Base-by-base conservation (phyloP, 2,797 vertebrate genomes). In the Anguilla megastoma region DNA sequence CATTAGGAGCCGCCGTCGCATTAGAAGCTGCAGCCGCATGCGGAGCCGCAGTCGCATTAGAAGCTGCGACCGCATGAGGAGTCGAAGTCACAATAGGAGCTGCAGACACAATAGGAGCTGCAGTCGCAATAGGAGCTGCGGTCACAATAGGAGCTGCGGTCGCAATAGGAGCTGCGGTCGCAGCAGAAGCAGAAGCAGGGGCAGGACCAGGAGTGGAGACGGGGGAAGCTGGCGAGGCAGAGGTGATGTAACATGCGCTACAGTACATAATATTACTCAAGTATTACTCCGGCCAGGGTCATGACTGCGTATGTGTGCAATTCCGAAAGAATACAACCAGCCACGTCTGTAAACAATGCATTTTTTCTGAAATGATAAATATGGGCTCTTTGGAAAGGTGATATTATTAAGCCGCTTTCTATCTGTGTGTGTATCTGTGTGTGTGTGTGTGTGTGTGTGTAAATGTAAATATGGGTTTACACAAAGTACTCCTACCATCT, bases 201-300 rank as follows among this genome's bases (percentile, higher is more conserved):
- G 98, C 88, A 86, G 97, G 90, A 98, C 98, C 90, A 96, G 97
- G 82, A 98, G 98, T 84, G 92, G 98, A 92, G 98, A 97, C 91
- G 96, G 97, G 86, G 98, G 84, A 14, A 80, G 88, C 27, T 84
- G 85, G 16, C 94, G 96, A 0, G 95, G 96, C 41, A 48, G 58
- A 74, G 96, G 96, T 2, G 94, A 95, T 14, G 9, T 56, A 14
- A 3, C 5, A 8, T 27, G n/a, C 63, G 5, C n/a, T 27, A 27
- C 41, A 45, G 41, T 27, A 69, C 0, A 71, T 71, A 2, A 8
- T 16, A 30, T 71, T 71, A 30, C 66, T 91, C 2, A 2, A 2
- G 4, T 45, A 45, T 45, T 45, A 45, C 41, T 45, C 41, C 41
- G 41, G 41, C 56, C 56, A 58, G 18, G 12, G 18, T 18, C 56